Evolutionary conservation across 2,113 vertebrate species (phyloP), one percentile per base, ranked within the genome.

Genomic region (Orycteropus afer): DNA sequence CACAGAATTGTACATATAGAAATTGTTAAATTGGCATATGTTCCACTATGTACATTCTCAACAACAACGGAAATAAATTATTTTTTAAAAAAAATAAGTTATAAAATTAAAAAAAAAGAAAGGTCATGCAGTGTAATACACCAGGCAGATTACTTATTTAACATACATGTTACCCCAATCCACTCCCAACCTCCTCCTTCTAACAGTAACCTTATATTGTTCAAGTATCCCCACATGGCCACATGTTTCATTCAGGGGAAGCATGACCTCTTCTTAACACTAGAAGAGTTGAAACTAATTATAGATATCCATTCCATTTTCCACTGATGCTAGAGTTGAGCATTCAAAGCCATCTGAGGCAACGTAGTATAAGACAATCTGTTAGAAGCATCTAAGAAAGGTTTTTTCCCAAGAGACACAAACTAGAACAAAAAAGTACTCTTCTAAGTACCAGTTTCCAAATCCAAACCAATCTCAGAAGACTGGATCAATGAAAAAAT

Each of bases 381-480:
- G 22, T 59, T 55, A 0, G 49, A 4, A 91, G 15, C 82, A 63
- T 84, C 89, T 47, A 45, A 76, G 45, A 91, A 27, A 83, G 29
- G 29, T 29, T 71, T 94, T 37, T 86, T 42, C 12, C 53, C 27
- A 40, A 73, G 59, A 73, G 51, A 59, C 34, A 90, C 0, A 93
- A 63, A 34, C 20, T 53, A 76, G 0, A 81, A 57, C 17, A 63
- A 94, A 71, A 69, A 92, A 92, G 20, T 25, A 89, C 76, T 77
- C 25, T 37, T 73, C 3, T 37, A 88, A 86, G 53, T 9, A 53
- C 11, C 53, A 67, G 22, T n/a, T 85, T 86, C 47, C 18, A 84
- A 81, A 37, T 84, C 45, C 69, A 27, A 89, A 91, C 7, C 42
- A 81, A 53, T 67, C 63, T 96, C 67, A 71, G 57, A 55, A 85